A percentile compares a stretch with the other conserved stretches of the same genome.
Evolutionary conservation across 2,888 invertebrate species (phyloP).

Genomic region (Eilema depressum): DNA sequence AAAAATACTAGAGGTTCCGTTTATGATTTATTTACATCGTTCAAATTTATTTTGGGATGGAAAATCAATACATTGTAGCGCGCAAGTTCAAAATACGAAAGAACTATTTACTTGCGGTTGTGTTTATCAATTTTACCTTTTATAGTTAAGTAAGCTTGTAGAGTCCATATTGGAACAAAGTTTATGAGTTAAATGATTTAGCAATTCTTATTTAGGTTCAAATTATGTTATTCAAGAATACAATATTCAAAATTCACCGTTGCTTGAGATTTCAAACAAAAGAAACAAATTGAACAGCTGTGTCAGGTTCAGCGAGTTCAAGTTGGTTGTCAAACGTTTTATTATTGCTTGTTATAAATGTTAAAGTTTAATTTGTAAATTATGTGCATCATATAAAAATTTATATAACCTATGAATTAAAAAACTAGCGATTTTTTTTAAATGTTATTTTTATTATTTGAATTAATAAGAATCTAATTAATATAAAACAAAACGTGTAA

Average conservation of each 20-base stretch:
- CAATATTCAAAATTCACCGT: conserved; percentile 54
- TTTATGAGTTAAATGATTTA: background rate
- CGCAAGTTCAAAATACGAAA: conserved; percentile 77
- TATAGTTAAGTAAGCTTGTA: conserved; percentile 54
- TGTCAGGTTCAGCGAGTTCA: conserved; percentile 30
- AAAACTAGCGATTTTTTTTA: no score
- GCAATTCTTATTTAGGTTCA: background rate
- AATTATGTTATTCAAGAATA: conserved; percentile 14
- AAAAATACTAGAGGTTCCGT: conserved; percentile 67
- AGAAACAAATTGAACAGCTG: conserved; percentile 55
- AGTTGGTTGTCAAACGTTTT: conserved; percentile 39
- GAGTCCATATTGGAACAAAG: conserved; percentile 59
- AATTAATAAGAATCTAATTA: no score
- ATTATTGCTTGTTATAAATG: conserved; percentile 11
- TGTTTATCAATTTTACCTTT: conserved; percentile 62
- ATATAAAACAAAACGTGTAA: background rate
- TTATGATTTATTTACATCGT: conserved; percentile 86
- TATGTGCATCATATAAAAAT: background rate
- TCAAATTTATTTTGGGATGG: conserved; percentile 79
- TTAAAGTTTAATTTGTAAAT: background rate
- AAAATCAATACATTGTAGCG: conserved; percentile 85
- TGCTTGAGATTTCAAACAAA: conserved; percentile 54
- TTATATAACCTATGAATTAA: no score
- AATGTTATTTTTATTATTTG: no score
- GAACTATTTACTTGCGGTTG: conserved; percentile 27